Evolutionary conservation across 1,140 invertebrate species (phyloP).

Genomic region (Pinna nobilis): DNA sequence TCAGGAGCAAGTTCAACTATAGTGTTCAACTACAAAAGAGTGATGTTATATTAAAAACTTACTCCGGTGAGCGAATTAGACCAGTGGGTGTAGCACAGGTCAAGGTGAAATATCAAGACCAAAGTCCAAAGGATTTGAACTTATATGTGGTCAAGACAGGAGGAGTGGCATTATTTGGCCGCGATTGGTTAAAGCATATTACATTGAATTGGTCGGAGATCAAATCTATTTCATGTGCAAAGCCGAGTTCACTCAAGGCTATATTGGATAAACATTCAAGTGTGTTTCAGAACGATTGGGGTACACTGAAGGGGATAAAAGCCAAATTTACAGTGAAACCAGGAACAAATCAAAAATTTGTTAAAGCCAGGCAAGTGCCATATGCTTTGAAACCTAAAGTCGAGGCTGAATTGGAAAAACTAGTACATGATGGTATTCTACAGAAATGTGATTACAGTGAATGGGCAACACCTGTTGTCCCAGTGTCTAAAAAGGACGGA

Average conservation of each 20-base stretch:
- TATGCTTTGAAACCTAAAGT: slow-evolving; percentile 70
- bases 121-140: slow-evolving; percentile 8
- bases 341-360: slow-evolving; percentile 25
- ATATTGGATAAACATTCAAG: not conserved
- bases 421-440: slow-evolving; percentile 61
- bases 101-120: slow-evolving; percentile 16
- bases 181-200: slow-evolving; percentile 21
- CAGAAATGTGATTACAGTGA: slow-evolving; percentile 60
- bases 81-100: not conserved
- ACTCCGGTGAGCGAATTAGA: slow-evolving; percentile 19
- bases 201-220: slow-evolving; percentile 12
- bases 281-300: slow-evolving; percentile 22
- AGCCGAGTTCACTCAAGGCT: not conserved
- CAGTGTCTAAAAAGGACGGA: slow-evolving; percentile 67
- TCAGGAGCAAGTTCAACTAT: too few relatives aligned
- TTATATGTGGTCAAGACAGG: slow-evolving; percentile 26
- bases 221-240: not conserved
- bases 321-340: slow-evolving; percentile 29
- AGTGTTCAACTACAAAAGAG: not conserved
- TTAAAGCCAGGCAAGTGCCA: slow-evolving; percentile 60
- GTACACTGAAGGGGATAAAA: slow-evolving; percentile 29
- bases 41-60: slow-evolving; percentile 9
- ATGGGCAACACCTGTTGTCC: slow-evolving; percentile 72
- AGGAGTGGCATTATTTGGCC: slow-evolving; percentile 21
- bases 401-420: slow-evolving; percentile 44